Conservation (phyloP, 2,113 vertebrate genomes). For the Pogona vitticeps region DNA sequence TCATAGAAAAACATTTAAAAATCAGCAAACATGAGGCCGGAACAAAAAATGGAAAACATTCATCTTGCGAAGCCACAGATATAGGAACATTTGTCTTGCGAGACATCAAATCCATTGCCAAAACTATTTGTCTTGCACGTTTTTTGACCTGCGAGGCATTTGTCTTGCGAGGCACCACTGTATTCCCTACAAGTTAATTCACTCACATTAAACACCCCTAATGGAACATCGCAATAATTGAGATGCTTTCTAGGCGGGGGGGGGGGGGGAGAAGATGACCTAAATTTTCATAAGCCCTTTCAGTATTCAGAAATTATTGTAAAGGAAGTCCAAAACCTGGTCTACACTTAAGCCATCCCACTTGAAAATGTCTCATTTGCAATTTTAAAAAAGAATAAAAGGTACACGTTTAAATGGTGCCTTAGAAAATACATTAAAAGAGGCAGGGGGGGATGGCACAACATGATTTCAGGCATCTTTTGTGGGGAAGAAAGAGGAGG, state of each 20-base stretch:
- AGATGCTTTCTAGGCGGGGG: background rate
- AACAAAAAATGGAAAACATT: no score
- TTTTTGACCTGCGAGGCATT: no score
- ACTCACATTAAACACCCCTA: background rate
- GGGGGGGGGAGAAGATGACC: background rate
- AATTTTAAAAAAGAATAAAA: background rate
- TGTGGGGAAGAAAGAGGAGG: background rate
- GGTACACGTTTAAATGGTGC: background rate
- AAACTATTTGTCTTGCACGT: no score
- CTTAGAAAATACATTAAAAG: slow-evolving; percentile 14
- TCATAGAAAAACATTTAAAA: no score
- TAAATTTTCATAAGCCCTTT: slow-evolving; percentile 33
- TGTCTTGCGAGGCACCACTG: no score
- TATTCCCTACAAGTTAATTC: slow-evolving; percentile 8
- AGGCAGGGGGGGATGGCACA: background rate
- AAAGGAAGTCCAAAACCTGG: slow-evolving; percentile 18
- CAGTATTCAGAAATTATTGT: slow-evolving; percentile 56
- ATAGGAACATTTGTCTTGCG: no score
- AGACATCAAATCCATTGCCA: no score
- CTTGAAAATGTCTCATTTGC: background rate
- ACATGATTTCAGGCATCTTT: background rate
- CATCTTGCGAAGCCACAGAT: no score
- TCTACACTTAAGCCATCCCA: background rate
- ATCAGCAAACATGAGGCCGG: no score
- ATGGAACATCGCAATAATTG: slow-evolving; percentile 15